Evolutionary conservation across 53 echinoderm and acorn worm species (phyloP).

Genomic region (Stichopus horrens): DNA sequence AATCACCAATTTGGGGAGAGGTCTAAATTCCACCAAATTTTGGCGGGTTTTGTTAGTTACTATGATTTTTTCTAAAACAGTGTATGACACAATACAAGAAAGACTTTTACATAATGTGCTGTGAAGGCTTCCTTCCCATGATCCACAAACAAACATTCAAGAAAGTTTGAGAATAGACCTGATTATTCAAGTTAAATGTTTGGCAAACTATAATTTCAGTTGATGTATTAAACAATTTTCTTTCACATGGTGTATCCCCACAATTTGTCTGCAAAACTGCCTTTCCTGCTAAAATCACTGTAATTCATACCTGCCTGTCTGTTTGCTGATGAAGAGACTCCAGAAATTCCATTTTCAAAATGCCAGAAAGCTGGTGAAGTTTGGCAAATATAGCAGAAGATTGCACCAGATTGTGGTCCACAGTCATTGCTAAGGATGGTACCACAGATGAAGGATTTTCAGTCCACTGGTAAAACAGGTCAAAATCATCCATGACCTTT

Average conservation of each 20-base stretch:
- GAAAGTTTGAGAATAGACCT: too few relatives aligned
- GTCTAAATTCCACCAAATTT: too few relatives aligned
- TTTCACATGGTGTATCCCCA: background rate
- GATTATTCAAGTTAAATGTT: background rate
- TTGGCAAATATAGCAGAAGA: background rate
- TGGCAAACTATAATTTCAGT: background rate
- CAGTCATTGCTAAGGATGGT: background rate
- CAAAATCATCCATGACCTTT: background rate
- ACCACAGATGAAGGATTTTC: background rate
- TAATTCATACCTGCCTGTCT: background rate
- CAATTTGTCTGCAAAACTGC: too few relatives aligned
- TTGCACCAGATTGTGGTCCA: background rate
- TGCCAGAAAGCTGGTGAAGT: background rate
- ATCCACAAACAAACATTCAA: too few relatives aligned
- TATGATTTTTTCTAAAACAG: too few relatives aligned
- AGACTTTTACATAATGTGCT: too few relatives aligned
- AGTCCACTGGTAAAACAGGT: background rate
- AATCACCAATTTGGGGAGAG: too few relatives aligned
- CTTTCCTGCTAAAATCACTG: too few relatives aligned
- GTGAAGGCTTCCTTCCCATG: too few relatives aligned
- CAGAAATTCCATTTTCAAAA: background rate
- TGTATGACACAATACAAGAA: too few relatives aligned
- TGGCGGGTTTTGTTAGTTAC: too few relatives aligned
- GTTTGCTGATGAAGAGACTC: background rate
- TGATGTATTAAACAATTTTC: background rate